These are phyloP conservation scores for Cantharis lateralis DNA, from an alignment of 2,888 invertebrate genomes.

Conservation along the genomic window DNA sequence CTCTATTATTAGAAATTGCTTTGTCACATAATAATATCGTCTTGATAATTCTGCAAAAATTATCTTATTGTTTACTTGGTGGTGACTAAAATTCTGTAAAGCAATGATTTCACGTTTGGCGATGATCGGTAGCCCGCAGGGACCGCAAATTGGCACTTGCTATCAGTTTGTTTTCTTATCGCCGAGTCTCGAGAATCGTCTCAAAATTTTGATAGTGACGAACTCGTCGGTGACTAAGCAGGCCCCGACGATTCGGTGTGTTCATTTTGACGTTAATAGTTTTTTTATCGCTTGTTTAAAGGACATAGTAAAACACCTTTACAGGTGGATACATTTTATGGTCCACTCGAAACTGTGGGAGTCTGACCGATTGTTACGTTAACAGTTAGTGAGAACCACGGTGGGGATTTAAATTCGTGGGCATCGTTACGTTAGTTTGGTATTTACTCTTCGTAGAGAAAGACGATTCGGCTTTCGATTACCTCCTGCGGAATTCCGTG, in stretches of 20 bases:
- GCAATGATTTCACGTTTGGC: not conserved
- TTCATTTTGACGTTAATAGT: not conserved
- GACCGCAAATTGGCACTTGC: not conserved
- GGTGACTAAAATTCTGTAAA: not conserved
- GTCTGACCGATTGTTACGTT: conserved; percentile 23
- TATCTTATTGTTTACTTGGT: not conserved
- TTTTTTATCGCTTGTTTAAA: not conserved
- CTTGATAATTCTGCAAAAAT: not conserved
- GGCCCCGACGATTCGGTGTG: not conserved
- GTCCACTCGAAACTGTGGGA: conserved; percentile 24
- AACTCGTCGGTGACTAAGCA: not conserved
- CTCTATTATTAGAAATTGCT: not conserved
- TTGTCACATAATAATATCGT: not conserved
- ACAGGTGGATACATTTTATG: conserved; percentile 14
- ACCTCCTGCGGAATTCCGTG: conserved; percentile 19
- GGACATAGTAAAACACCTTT: not conserved
- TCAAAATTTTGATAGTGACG: no score
- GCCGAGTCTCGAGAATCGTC: not conserved
- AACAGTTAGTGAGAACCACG: conserved; percentile 8
- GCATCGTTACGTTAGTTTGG: not conserved
- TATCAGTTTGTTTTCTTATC: not conserved
- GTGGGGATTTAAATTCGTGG: conserved; percentile 19
- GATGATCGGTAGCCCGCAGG: not conserved
- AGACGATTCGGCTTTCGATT: not conserved
- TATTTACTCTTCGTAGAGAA: not conserved